Percentiles rank a stretch among this genome's conserved stretches.
Conservation (phyloP, 2,797 vertebrate species). For the Chloroceryle amazona region DNA sequence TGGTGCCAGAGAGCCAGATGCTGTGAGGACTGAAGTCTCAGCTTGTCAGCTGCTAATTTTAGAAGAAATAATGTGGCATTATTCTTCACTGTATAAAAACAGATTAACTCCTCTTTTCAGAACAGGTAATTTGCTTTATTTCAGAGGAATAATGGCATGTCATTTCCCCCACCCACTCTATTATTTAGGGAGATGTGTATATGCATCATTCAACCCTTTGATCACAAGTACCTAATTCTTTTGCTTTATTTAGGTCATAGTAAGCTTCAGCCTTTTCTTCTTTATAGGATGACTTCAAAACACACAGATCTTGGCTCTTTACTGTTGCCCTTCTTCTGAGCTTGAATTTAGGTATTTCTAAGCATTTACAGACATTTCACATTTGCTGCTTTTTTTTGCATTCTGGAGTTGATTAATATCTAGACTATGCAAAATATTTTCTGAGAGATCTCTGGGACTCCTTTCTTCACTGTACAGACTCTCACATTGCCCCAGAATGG, state of each 20-base stretch:
- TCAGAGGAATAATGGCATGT: conserved; percentile 50
- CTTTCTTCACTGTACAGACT: background rate
- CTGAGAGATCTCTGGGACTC: background rate
- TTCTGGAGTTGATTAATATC: conserved; percentile 15
- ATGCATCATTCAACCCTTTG: conserved; percentile 61
- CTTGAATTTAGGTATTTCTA: conserved; percentile 11
- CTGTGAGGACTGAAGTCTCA: background rate
- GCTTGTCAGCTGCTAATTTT: conserved; percentile 58
- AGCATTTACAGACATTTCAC: background rate
- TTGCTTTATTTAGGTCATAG: conserved; percentile 56
- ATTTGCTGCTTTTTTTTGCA: background rate
- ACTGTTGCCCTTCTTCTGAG: background rate
- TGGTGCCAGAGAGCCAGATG: conserved; percentile 16
- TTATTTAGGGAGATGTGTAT: conserved; percentile 58
- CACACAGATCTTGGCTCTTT: conserved; percentile 37
- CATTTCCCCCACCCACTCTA: conserved; percentile 9
- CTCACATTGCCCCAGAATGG: background rate
- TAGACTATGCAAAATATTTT: background rate
- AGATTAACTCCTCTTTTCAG: conserved; percentile 51
- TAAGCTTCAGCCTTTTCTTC: conserved; percentile 46
- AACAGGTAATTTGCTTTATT: conserved; percentile 48
- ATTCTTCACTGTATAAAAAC: conserved; percentile 52
- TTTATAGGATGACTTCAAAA: conserved; percentile 35
- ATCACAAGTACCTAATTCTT: conserved; percentile 54
- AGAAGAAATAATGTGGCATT: conserved; percentile 54